phyloP scores from a whole-genome alignment of 2,113 vertebrate genomes.

The Falcunculus frontatus region DNA sequence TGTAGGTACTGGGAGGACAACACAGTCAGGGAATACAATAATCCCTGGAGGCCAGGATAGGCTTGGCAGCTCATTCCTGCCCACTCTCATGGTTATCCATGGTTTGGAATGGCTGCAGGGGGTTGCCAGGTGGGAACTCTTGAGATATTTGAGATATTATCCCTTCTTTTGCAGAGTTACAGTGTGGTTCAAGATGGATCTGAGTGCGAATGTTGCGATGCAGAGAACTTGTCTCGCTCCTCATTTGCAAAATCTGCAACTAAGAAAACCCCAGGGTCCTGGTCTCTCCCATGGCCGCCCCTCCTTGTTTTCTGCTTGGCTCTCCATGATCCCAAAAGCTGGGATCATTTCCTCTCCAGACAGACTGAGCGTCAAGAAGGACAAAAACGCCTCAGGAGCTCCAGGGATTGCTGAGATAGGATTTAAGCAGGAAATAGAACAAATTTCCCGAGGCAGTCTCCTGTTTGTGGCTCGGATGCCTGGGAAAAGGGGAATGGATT shows the following conservation, averaged over 20 bases:
- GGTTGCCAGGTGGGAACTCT: neutral
- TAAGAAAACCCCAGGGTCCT: neutral
- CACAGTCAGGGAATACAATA: neutral
- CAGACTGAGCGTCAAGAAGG: neutral
- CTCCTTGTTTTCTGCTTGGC: neutral
- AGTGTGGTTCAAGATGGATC: neutral
- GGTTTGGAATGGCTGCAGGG: neutral
- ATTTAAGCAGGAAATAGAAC: neutral
- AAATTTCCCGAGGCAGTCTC: neutral
- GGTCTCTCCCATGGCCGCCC: neutral
- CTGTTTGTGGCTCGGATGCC: neutral
- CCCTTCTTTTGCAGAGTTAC: neutral
- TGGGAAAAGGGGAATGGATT: neutral
- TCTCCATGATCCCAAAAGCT: neutral
- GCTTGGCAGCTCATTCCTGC: neutral
- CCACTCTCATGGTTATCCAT: neutral
- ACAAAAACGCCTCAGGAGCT: neutral
- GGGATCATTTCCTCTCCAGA: neutral
- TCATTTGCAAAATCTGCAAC: neutral
- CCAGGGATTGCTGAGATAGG: neutral
- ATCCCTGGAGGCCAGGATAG: neutral
- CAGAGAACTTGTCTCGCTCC: neutral
- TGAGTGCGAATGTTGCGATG: neutral
- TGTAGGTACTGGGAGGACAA: neutral
- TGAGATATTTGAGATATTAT: neutral